These are phyloP conservation scores for Ormyrus thymus DNA, from an alignment of 2,888 invertebrate genomes.

Conservation along the genomic window DNA sequence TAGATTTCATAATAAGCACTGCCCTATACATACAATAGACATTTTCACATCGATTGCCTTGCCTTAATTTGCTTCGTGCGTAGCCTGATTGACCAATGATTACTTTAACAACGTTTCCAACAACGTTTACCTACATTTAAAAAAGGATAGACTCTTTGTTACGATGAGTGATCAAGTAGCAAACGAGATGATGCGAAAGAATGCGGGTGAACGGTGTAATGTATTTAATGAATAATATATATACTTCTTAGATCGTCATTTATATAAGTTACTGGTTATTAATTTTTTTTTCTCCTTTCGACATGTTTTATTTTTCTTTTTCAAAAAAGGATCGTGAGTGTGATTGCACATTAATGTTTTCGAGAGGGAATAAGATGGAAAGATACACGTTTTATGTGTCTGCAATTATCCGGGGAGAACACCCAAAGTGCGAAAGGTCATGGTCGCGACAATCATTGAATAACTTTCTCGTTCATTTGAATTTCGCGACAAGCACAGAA, in stretches of 20 bases:
- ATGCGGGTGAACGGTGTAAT: slow-evolving; percentile 54
- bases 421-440: slow-evolving; percentile 50
- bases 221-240: slow-evolving; percentile 41
- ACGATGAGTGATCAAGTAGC: slow-evolving; percentile 58
- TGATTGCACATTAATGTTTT: slow-evolving; percentile 45
- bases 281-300: slow-evolving; percentile 48
- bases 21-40: slow-evolving; percentile 51
- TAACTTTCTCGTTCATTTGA: slow-evolving; percentile 40
- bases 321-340: slow-evolving; percentile 42
- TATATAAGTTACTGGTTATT: slow-evolving; percentile 49
- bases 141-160: slow-evolving; percentile 57
- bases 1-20: slow-evolving; percentile 44
- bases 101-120: slow-evolving; percentile 53
- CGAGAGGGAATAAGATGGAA: slow-evolving; percentile 39
- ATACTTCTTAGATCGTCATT: slow-evolving; percentile 34
- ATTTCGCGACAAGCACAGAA: slow-evolving; percentile 52
- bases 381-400: slow-evolving; percentile 48
- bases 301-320: slow-evolving; percentile 45
- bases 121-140: slow-evolving; percentile 47
- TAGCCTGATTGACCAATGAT: slow-evolving; percentile 52
- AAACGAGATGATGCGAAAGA: slow-evolving; percentile 57
- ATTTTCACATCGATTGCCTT: slow-evolving; percentile 50
- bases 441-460: slow-evolving; percentile 45
- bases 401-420: slow-evolving; percentile 46
- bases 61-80: slow-evolving; percentile 45